Evolutionary conservation across 2,113 vertebrate genomes (phyloP).

Genomic region (Epinephelus lanceolatus): DNA sequence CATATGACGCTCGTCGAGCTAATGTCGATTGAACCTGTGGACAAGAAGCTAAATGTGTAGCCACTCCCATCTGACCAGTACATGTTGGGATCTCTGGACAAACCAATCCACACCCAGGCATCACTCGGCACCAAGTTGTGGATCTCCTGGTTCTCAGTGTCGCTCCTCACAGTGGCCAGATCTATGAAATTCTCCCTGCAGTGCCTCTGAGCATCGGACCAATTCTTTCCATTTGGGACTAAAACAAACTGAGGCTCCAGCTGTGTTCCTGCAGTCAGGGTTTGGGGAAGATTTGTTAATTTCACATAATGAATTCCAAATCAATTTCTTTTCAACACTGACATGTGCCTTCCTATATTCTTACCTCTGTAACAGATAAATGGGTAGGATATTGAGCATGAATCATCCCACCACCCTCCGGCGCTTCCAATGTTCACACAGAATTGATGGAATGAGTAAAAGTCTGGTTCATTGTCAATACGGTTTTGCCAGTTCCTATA

Average conservation of each 20-base stretch:
- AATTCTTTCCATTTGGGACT: fast-evolving
- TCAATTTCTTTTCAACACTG: neutral
- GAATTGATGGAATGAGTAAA: fast-evolving
- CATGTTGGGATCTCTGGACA: neutral
- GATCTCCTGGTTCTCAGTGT: neutral
- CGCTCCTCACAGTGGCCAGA: conserved; percentile 13
- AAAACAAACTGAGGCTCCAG: neutral
- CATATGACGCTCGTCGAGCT: neutral
- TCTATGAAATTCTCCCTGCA: conserved; percentile 1
- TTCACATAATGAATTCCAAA: neutral
- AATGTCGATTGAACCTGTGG: fast-evolving
- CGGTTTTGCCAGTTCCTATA: neutral
- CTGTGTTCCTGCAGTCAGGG: conserved; percentile 5
- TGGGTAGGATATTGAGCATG: fast-evolving
- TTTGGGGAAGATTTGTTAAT: neutral
- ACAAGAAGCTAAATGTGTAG: neutral
- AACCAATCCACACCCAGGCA: neutral
- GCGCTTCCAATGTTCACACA: neutral
- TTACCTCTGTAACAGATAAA: conserved; percentile 10
- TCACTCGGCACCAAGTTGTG: fast-evolving
- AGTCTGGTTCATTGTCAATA: neutral
- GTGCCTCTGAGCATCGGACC: neutral
- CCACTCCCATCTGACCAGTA: conserved; percentile 20
- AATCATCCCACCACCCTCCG: neutral
- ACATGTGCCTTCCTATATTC: neutral